Base-by-base conservation (phyloP, 2,797 vertebrate species). In the Rhinoraja longicauda region DNA sequence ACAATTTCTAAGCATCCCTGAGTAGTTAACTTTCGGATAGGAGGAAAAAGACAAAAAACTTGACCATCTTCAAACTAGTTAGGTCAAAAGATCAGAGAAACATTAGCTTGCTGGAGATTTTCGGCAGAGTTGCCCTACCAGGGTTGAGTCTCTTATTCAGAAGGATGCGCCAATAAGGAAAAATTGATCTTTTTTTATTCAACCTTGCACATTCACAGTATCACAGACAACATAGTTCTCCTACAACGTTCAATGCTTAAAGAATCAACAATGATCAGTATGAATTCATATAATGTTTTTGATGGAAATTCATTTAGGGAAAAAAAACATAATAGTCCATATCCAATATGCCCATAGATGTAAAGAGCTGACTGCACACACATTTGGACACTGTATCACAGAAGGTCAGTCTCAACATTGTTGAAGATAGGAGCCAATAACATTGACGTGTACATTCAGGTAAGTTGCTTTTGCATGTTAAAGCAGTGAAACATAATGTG, bases 211-310 rank as follows among this genome's bases (percentile, higher is more conserved):
- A 19, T 67, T 73, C 39, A 57, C 90, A 29, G 24, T 53, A 75
- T 92, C 90, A 53, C 90, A 92, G 10, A 53, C 24, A 73, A 92
- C 39, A 72, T 75, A 75, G 90, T 92, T n/a, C 70, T 73, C 45
- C 90, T 92, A 92, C 90, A 92, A 73, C 53, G 90, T 92, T 92
- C 70, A 6, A 75, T 24, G 70, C 67, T 92, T 92, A 92, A 45
- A 92, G 64, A 75, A 75, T 91, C 90, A 21, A 72, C 67, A 26
- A 73, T 72, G 26, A 92, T 45, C 90, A 75, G 70, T 72, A 92
- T 92, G 32, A 72, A 75, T 73, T 29, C 75, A 70, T 70, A 92
- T 72, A 36, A 64, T 67, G 59, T 88, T 88, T 72, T 86, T 32
- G 59, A 45, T 4, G 64, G 84, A 88, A n/a, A 36, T 73, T 67